Evolutionary conservation across 2,797 vertebrate species (phyloP), one percentile per base, ranked within the genome.

Genomic region (Ctenochaetus hawaiiensis): DNA sequence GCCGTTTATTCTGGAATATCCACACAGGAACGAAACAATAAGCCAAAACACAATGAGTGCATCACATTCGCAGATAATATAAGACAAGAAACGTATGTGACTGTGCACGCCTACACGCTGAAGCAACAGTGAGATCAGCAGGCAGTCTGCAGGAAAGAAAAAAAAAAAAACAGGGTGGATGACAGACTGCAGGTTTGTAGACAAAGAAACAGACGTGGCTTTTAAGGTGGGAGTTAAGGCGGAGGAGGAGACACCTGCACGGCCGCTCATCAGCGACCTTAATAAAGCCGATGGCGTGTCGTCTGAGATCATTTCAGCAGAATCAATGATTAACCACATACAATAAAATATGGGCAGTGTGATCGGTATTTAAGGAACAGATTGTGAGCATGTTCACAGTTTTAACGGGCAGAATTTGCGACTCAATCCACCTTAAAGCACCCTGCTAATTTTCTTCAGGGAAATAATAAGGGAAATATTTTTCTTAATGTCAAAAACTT

Each of bases 161-260:
- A n/a, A n/a, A 16, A 64, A 43, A 52, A 34, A 45, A 51, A 23
- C 18, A 3, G 44, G 57, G 22, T 51, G 78, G 63, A 11, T 1
- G 45, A 67, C 56, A 61, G 69, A 9, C 51, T 18, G 41, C 51
- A 54, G 74, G 61, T 62, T 44, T 30, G 71, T 2, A 63, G 75
- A 78, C 74, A 80, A 72, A 82, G 74, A 75, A 8, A n/a, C 34
- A 26, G 49, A 75, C 51, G 53, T 34, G 51, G 71, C 30, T 41
- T 39, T 0, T 34, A 0, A 77, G 72, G 74, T 70, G 67, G 77
- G 78, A 74, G 75, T 22, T 6, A 22, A 75, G 80, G 69, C 37
- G 4, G 66, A 58, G 43, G 26, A 34, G 68, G 64, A 41, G 52
- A 47, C 30, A 37, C 48, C 12, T 22, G 20, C 58, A 13, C 22